Conservation (phyloP, 2,888 invertebrate genomes). For the Girardia tigrina region DNA sequence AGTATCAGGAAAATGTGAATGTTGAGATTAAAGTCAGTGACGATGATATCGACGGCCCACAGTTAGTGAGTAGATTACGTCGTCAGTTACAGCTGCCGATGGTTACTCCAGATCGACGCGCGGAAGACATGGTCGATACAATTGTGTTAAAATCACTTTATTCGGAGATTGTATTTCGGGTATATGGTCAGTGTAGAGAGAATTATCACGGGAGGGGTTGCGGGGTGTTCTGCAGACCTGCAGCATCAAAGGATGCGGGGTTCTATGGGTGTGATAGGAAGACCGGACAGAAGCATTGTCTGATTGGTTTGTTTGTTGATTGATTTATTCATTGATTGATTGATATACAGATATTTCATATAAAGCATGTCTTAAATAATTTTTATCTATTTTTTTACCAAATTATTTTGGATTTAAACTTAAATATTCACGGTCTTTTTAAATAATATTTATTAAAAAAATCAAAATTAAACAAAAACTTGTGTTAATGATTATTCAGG, state of each 20-base stretch:
- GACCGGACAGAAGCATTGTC: background rate
- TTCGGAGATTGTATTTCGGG: background rate
- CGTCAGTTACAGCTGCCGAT: background rate
- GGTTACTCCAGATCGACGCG: background rate
- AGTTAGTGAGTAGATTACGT: background rate
- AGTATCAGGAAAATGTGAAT: background rate
- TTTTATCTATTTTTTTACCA: too few relatives aligned
- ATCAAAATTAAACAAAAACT: too few relatives aligned
- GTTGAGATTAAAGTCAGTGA: background rate
- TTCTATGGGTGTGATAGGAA: background rate
- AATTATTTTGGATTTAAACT: too few relatives aligned
- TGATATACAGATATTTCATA: too few relatives aligned
- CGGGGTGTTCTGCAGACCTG: background rate
- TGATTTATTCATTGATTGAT: background rate
- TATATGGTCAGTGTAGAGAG: background rate
- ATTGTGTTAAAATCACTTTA: background rate
- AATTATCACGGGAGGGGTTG: background rate
- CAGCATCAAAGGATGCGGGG: background rate
- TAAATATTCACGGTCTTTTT: too few relatives aligned
- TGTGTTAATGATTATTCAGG: too few relatives aligned
- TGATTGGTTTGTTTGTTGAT: background rate
- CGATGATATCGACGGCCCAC: background rate
- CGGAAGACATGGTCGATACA: background rate
- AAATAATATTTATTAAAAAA: too few relatives aligned
- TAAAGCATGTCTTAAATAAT: too few relatives aligned